These are phyloP conservation scores for Vespertilio murinus DNA, from an alignment of 2,797 vertebrate species.

Conservation along the genomic window DNA sequence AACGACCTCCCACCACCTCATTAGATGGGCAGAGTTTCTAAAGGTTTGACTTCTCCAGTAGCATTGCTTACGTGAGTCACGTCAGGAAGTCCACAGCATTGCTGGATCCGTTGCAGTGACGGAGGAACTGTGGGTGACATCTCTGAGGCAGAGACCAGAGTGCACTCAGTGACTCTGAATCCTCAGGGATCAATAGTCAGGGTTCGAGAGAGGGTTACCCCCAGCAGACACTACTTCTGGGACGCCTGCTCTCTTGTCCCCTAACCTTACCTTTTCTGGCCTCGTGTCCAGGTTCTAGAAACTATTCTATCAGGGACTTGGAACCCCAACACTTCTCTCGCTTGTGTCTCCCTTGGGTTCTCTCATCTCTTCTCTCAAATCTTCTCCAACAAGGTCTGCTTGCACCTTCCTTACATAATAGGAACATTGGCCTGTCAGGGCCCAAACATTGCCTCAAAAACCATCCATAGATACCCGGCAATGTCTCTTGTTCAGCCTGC, in stretches of 20 bases:
- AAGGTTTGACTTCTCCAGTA: neutral
- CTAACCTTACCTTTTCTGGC: neutral
- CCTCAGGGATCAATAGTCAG: neutral
- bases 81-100: neutral
- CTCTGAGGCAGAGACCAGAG: neutral
- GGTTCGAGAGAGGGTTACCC: neutral
- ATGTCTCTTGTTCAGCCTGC: neutral
- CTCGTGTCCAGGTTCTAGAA: neutral
- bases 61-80: neutral
- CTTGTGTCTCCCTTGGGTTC: neutral
- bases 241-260: neutral
- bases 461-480: neutral
- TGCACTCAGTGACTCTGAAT: neutral
- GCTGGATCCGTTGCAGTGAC: neutral
- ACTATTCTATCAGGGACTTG: neutral
- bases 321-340: neutral
- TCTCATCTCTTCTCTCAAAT: neutral
- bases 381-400: neutral
- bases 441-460: neutral
- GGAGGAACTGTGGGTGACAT: neutral
- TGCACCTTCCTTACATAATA: neutral
- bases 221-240: neutral
- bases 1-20: neutral
- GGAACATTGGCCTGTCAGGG: neutral
- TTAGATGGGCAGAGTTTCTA: neutral